Conservation (phyloP, 35 echinoderm and acorn worm genomes). For the Lytechinus variegatus region DNA sequence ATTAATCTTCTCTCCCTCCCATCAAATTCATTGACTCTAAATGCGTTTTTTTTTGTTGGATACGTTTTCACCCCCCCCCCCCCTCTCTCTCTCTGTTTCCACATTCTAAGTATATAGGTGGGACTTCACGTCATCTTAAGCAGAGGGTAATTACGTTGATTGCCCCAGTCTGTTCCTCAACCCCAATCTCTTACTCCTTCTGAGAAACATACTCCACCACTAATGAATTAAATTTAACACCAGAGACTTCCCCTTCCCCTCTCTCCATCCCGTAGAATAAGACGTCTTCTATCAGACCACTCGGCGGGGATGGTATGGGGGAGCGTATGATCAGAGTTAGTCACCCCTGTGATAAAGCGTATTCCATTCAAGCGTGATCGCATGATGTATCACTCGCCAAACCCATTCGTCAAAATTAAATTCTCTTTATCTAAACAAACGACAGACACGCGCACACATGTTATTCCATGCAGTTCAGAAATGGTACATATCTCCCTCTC, state of each 20-base stretch:
- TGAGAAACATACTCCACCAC: slow-evolving; percentile 22
- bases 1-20: slow-evolving; percentile 30
- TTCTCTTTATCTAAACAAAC: slow-evolving; percentile 48
- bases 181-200: neutral
- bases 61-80: neutral
- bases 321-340: slow-evolving; percentile 2
- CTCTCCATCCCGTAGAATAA: neutral
- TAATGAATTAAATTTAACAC: slow-evolving; percentile 36
- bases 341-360: neutral
- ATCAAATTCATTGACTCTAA: slow-evolving; percentile 5
- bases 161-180: neutral
- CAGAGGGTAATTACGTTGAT: slow-evolving; percentile 37
- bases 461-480: neutral
- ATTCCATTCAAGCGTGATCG: neutral
- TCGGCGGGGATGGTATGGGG: neutral
- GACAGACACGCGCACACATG: slow-evolving; percentile 21
- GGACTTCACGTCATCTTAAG: slow-evolving; percentile 17
- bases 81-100: neutral
- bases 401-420: slow-evolving; percentile 45
- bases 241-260: neutral
- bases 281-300: neutral
- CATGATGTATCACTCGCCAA: slow-evolving; percentile 4
- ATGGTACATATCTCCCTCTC: neutral
- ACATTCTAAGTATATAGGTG: neutral
- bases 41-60: neutral